Evolutionary conservation across 35 echinoderm and acorn worm species (phyloP).

Genomic region (Ophioderma brevispina): DNA sequence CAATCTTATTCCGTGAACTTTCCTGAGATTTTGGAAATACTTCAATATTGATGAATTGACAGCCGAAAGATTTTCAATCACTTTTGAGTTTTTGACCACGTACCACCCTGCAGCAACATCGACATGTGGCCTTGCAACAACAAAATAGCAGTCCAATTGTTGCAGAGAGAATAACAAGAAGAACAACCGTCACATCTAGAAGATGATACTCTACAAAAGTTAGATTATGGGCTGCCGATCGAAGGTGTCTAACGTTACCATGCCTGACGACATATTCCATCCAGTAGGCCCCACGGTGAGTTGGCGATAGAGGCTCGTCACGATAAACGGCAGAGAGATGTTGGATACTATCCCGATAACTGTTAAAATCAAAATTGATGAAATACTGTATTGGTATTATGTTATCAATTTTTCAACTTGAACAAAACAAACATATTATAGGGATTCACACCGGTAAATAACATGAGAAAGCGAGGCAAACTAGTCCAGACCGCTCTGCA

Average conservation of each 20-base stretch:
- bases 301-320: slow-evolving; percentile 32
- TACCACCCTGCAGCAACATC: background rate
- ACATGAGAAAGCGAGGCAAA: too few species aligned
- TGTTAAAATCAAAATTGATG: too few species aligned
- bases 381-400: too few species aligned
- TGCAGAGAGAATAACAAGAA: background rate
- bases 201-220: background rate
- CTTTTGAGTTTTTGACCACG: background rate
- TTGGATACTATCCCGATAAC: slow-evolving; percentile 47
- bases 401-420: too few species aligned
- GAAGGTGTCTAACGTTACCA: slow-evolving; percentile 19
- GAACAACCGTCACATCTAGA: background rate
- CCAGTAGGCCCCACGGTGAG: slow-evolving; percentile 60
- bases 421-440: too few species aligned
- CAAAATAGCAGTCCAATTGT: background rate
- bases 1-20: too few species aligned
- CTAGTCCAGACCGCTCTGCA: too few species aligned
- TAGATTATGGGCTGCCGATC: background rate
- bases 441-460: too few species aligned
- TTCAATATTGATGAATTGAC: too few species aligned
- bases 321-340: slow-evolving; percentile 45
- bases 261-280: slow-evolving; percentile 80
- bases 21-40: too few species aligned
- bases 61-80: too few species aligned
- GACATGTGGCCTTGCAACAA: background rate